These are phyloP conservation scores for Microtus obscurus DNA, from an alignment of 2,797 vertebrate genomes.

Conservation along the genomic window DNA sequence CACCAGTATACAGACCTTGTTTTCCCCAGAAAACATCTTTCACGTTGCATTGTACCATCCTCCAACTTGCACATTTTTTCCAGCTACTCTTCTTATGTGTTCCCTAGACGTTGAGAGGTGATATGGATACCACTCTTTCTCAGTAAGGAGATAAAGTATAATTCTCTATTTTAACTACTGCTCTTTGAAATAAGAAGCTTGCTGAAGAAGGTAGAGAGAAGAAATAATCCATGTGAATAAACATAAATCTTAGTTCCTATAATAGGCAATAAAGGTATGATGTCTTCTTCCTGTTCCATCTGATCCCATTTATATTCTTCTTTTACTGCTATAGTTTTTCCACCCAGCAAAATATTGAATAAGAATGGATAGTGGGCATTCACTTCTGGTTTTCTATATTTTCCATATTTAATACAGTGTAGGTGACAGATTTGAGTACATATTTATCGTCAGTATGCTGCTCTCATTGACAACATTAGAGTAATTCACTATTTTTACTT, in stretches of 20 bases:
- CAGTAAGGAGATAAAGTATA: background rate
- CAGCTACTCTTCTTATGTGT: too few relatives aligned
- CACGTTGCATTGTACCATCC: background rate
- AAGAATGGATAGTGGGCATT: background rate
- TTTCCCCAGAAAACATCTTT: background rate
- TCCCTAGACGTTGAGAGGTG: background rate
- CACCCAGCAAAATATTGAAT: background rate
- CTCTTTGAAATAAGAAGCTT: background rate
- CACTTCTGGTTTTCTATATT: too few relatives aligned
- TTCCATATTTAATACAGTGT: background rate
- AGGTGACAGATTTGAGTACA: background rate
- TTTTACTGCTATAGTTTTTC: background rate
- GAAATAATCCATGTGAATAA: background rate
- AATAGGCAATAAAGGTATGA: background rate
- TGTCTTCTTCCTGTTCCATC: background rate
- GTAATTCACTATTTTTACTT: constrained; percentile 44
- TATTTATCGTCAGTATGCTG: background rate
- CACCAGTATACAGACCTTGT: too few relatives aligned
- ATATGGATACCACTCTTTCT: background rate
- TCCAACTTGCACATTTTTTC: background rate
- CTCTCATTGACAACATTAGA: background rate
- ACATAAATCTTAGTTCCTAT: background rate
- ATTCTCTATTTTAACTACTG: background rate
- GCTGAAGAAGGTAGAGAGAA: background rate
- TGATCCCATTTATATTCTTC: background rate